Base-by-base conservation (phyloP, 2,113 vertebrate species). In the Heterotilapia buettikoferi region DNA sequence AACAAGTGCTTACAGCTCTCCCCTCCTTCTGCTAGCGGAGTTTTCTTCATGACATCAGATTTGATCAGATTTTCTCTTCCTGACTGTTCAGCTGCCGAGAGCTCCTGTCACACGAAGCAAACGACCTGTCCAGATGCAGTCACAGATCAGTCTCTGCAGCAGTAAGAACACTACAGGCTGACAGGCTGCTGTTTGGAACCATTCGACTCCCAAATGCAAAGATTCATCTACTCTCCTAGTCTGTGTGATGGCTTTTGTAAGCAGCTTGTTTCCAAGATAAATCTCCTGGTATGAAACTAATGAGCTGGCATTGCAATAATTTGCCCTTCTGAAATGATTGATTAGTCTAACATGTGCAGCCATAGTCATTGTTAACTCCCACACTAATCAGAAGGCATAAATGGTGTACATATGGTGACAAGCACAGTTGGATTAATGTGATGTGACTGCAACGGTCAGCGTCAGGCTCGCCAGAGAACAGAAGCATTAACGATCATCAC, bases 1-100 rank as follows among this genome's bases (percentile, higher is more conserved):
- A 63, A 63, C 29, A 63, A 33, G 61, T 38, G 61, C 33, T 66
- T 7, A 21, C 33, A 66, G 36, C 63, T 9, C 40, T 73, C 40
- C 31, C 21, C 66, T 68, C 10, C 33, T 2, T 1, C 18, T 68
- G 63, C 11, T 40, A 14, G 36, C 3, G 4, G 33, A 40, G 66
- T 6, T 71, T 71, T 4, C 66, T 71, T 43, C 7, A 4, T 5
- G 5, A 24, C 66, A 16, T 24, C 36, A 53, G 29, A 11, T 5
- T 83, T 29, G 31, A n/a, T 66, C 59, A 31, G 82, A 52, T 85
- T 83, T 85, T 73, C 89, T 86, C 83, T 86, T 86, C 86, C 50
- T 3, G 66, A 5, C 56, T 79, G 78, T 81, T 53, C 40, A 26
- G 88, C 33, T 14, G 7, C 18, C 29, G 52, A 63, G 53, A 61